Evolutionary conservation across 2,888 invertebrate genomes (phyloP).

Genomic region (Andrena haemorrhoa): DNA sequence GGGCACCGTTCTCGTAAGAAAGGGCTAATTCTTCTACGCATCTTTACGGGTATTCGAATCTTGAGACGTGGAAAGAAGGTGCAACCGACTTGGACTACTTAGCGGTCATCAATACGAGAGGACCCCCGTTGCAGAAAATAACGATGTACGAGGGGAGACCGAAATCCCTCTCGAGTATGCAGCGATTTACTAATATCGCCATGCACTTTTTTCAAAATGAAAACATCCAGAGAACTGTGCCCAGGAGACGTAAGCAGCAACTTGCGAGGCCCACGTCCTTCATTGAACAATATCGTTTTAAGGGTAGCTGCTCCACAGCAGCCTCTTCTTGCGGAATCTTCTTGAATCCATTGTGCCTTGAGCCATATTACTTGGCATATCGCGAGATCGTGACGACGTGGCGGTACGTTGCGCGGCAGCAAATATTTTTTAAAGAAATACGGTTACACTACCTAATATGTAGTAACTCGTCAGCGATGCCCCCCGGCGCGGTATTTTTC

Average conservation of each 20-base stretch:
- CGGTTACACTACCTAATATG: slow-evolving; percentile 34
- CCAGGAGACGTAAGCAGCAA: no score
- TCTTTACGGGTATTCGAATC: slow-evolving; percentile 61
- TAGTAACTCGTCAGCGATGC: slow-evolving; percentile 41
- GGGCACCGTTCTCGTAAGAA: slow-evolving; percentile 4
- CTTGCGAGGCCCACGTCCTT: no score
- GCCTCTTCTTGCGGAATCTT: not conserved
- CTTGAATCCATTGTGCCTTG: not conserved
- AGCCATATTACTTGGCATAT: not conserved
- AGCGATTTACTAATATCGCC: no score
- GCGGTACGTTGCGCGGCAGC: not conserved
- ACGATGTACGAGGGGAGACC: no score
- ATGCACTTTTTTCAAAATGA: no score
- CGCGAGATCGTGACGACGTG: not conserved
- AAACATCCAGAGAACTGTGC: no score
- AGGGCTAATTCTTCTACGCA: slow-evolving; percentile 14
- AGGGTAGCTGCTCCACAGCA: not conserved
- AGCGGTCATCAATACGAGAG: not conserved
- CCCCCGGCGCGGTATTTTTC: slow-evolving; percentile 21
- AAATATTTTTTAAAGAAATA: slow-evolving; percentile 31
- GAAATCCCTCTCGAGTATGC: no score
- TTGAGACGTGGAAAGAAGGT: slow-evolving; percentile 42
- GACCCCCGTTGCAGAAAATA: no score
- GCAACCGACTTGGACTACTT: slow-evolving; percentile 40
- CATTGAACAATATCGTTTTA: no score